These are phyloP conservation scores for Aldabrachelys gigantea DNA, from an alignment of 2,113 vertebrate genomes.

Conservation along the genomic window DNA sequence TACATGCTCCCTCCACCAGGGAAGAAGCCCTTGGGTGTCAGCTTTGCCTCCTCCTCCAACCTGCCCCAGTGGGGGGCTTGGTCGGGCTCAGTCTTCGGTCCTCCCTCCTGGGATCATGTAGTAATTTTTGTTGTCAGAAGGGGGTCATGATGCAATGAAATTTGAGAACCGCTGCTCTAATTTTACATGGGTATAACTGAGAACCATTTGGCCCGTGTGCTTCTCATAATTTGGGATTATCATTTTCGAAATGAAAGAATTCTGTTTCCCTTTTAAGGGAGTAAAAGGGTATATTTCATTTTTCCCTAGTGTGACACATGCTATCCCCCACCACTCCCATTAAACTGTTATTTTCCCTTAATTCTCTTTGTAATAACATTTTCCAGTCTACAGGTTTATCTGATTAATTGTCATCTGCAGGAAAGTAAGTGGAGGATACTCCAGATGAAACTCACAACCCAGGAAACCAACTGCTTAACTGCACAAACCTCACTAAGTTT, in stretches of 20 bases:
- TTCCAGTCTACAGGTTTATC: not conserved
- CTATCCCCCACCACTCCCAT: not conserved
- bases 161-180: not conserved
- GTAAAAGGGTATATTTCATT: not conserved
- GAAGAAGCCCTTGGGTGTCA: too few relatives aligned
- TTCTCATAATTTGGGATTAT: not conserved
- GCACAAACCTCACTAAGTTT: not conserved
- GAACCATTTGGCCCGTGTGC: not conserved
- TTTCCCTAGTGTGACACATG: not conserved
- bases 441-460: not conserved
- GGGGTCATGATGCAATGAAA: too few relatives aligned
- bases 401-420: not conserved
- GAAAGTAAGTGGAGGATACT: not conserved
- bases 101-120: too few relatives aligned
- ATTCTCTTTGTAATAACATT: not conserved
- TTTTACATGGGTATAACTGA: not conserved
- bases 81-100: too few relatives aligned
- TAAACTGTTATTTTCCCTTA: not conserved
- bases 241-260: not conserved
- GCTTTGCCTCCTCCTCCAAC: too few relatives aligned
- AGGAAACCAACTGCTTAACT: not conserved
- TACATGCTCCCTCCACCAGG: too few relatives aligned
- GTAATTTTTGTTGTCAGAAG: too few relatives aligned
- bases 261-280: not conserved
- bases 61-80: accelerated